Evolutionary conservation across 35 echinoderm and acorn worm species (phyloP).

Genomic region (Anneissia japonica): DNA sequence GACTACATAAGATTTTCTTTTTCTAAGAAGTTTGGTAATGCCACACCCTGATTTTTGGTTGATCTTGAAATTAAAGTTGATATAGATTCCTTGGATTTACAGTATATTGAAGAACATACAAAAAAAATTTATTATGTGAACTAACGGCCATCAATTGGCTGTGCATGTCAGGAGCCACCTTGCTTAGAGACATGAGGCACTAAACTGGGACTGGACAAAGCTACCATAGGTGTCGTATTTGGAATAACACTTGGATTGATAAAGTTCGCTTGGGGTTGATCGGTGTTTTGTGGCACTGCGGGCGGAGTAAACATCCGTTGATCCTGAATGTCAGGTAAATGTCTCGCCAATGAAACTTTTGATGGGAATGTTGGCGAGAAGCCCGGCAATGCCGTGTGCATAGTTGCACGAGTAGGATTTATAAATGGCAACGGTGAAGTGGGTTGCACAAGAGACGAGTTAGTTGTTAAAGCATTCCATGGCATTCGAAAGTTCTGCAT

Average conservation of each 20-base stretch:
- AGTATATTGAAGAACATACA: too few relatives aligned
- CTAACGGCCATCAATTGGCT: too few relatives aligned
- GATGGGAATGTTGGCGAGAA: neutral
- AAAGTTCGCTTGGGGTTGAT: neutral
- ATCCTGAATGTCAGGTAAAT: neutral
- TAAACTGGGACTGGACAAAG: neutral
- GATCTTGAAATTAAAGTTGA: too few relatives aligned
- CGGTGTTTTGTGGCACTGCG: neutral
- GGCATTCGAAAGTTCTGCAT: conserved; percentile 1
- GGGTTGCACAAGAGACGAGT: neutral
- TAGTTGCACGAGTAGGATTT: neutral
- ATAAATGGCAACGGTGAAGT: neutral
- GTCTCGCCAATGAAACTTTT: neutral
- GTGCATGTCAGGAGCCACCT: neutral
- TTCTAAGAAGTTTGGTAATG: too few relatives aligned
- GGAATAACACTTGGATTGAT: neutral
- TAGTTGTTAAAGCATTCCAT: neutral
- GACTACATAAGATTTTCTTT: too few relatives aligned
- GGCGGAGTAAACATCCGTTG: neutral
- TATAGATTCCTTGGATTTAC: too few relatives aligned
- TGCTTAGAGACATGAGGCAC: neutral
- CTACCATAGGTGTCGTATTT: neutral
- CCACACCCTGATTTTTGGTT: too few relatives aligned
- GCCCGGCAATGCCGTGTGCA: neutral
- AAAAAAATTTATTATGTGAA: too few relatives aligned